phyloP scores from a whole-genome alignment of 2,888 invertebrate genomes.

The Smittia aterrima region DNA sequence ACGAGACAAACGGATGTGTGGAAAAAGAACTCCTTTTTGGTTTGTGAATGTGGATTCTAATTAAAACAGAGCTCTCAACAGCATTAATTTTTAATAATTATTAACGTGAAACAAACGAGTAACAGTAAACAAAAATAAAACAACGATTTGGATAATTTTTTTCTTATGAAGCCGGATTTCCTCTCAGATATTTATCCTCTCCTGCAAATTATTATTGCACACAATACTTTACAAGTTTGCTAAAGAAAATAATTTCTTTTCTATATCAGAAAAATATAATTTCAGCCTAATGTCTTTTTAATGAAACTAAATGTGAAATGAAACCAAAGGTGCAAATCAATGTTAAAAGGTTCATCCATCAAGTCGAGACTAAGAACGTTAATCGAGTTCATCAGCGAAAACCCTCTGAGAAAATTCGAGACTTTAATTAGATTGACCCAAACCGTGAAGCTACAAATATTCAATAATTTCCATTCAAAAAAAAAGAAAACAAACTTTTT shows the following conservation, averaged over 20 bases:
- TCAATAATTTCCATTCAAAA: too few species aligned
- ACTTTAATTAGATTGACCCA: too few species aligned
- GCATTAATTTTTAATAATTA: constrained; percentile 40
- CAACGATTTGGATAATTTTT: not conserved
- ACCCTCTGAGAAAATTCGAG: too few species aligned
- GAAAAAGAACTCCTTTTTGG: not conserved
- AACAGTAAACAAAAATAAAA: constrained; percentile 1
- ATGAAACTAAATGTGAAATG: not conserved
- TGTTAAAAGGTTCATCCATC: too few species aligned
- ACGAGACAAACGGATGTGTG: not conserved
- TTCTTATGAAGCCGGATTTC: not conserved
- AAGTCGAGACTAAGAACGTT: too few species aligned
- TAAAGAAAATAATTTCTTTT: constrained; percentile 2
- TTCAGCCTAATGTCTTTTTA: not conserved
- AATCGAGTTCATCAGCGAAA: too few species aligned
- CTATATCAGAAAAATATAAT: not conserved
- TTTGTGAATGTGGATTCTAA: not conserved
- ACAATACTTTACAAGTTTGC: not conserved
- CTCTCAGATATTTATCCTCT: constrained; percentile 3
- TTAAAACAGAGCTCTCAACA: constrained; percentile 35
- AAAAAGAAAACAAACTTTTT: too few species aligned
- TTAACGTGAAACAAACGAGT: not conserved
- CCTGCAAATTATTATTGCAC: constrained; percentile 40
- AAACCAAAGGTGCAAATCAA: not conserved
- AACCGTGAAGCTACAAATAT: too few species aligned